Conservation (phyloP, 2,888 invertebrate species). For the Cactoblastis cactorum region DNA sequence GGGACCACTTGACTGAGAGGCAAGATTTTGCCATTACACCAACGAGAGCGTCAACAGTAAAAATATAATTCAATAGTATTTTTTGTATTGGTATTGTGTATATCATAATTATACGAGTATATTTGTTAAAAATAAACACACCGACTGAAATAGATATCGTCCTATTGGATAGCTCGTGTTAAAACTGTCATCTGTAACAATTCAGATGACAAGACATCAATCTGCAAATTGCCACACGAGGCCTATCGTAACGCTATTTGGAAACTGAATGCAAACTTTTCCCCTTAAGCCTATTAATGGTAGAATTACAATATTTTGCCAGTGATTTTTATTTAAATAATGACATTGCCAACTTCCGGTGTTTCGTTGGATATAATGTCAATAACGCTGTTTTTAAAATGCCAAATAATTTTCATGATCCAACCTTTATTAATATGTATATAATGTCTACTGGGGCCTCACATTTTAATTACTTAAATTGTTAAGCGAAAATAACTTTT, state of each 20-base stretch:
- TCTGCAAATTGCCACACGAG: slow-evolving; percentile 27
- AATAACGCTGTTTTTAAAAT: background rate
- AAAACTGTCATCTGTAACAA: background rate
- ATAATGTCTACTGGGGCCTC: background rate
- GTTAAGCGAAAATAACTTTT: background rate
- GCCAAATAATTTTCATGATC: background rate
- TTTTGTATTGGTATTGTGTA: too few species aligned
- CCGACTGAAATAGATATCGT: too few species aligned
- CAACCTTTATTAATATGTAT: background rate
- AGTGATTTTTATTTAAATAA: slow-evolving; percentile 23
- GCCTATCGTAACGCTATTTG: slow-evolving; percentile 26
- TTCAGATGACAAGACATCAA: slow-evolving; percentile 17
- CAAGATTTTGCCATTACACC: too few species aligned
- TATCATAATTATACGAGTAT: too few species aligned
- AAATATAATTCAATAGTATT: too few species aligned
- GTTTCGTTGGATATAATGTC: slow-evolving; percentile 9
- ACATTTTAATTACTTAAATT: background rate
- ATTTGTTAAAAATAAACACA: too few species aligned
- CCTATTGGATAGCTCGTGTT: too few species aligned
- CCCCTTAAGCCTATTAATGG: slow-evolving; percentile 29
- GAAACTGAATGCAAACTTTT: slow-evolving; percentile 36
- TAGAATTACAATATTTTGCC: slow-evolving; percentile 29
- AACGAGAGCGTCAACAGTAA: too few species aligned
- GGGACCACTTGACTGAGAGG: too few species aligned
- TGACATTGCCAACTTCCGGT: slow-evolving; percentile 4